Percentiles rank a stretch among this genome's conserved stretches.
phyloP scores from a whole-genome alignment of 2,797 vertebrate species.

The Poecilia wingei region DNA sequence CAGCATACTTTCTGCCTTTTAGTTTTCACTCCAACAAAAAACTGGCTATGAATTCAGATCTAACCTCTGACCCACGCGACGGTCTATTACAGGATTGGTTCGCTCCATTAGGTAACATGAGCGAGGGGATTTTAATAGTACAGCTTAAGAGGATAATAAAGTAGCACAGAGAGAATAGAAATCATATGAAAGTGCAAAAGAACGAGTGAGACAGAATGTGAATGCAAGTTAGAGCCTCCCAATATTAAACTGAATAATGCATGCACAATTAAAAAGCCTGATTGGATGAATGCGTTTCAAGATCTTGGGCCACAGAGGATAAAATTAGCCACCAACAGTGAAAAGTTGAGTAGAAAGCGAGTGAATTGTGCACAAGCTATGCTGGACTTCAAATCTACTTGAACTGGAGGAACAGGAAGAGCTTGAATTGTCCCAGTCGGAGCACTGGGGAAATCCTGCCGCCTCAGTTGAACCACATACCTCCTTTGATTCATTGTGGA shows the following conservation, averaged over 20 bases:
- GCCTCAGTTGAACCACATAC: slow-evolving; percentile 14
- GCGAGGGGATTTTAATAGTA: slow-evolving; percentile 5
- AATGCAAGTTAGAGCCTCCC: not conserved
- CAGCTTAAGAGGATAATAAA: not conserved
- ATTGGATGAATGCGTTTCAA: not conserved
- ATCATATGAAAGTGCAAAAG: not conserved
- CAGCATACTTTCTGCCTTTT: slow-evolving; percentile 19
- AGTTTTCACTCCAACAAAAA: slow-evolving; percentile 30
- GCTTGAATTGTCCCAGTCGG: slow-evolving; percentile 29
- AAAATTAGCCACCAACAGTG: not conserved
- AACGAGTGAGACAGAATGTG: not conserved
- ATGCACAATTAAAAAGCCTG: not conserved
- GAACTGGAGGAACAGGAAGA: slow-evolving; percentile 49
- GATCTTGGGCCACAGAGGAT: not conserved
- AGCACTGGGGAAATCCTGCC: slow-evolving; percentile 52
- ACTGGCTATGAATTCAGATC: slow-evolving; percentile 18
- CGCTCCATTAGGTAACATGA: slow-evolving; percentile 15
- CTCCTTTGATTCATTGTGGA: slow-evolving; percentile 58
- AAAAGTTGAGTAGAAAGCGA: not conserved
- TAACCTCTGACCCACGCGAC: slow-evolving; percentile 20
- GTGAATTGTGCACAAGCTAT: not conserved
- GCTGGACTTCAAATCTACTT: not conserved
- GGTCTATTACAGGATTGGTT: not conserved
- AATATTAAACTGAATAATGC: not conserved
- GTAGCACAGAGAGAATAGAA: not conserved